Base-by-base conservation (phyloP, 2,888 invertebrate genomes). In the Drosophila borborema region DNA sequence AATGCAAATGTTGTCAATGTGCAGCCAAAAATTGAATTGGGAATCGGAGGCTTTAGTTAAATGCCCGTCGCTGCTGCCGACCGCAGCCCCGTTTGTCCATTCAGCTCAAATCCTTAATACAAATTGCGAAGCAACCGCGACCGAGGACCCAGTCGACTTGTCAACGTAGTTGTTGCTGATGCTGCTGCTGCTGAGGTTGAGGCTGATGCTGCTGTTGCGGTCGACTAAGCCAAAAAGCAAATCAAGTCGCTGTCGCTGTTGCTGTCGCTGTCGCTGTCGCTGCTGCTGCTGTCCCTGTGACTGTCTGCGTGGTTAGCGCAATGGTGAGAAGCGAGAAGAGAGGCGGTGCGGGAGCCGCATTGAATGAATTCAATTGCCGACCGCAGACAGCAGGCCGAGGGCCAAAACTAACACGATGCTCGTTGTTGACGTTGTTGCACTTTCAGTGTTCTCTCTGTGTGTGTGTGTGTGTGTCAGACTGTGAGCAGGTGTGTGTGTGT, bases 111-210 rank as follows among this genome's bases (percentile, higher is more conserved):
- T 86, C 86, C 86, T 82, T 86, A 86, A 82, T 90, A 90, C 90
- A 91, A 91, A 91, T 91, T 91, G 91, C 91, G 87, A 91, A 91
- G 89, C 84, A 90, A 87, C 91, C 91, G 86, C 91, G 90, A 82
- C 79, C 80, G 53, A 59, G 70, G 53, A 56, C 55, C 63, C 66
- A 56, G 55, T 60, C 60, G 64, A 71, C 51, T 74, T 64, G 75
- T 78, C 78, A 80, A 74, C 68, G 67, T 64, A 18, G 66, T 64
- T 80, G 74, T 66, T 68, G 67, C 38, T 59, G 67, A 18, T 62
- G 77, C 14, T 67, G 62, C 6, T 65, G 68, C 5, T 65, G 80
- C 61, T 80, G 79, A 58, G 79, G 78, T 60, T 72, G 61, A 16
- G 65, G 69, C 45, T 61, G 74, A 20, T 69, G 74, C 54, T 69